These are phyloP conservation scores for Heliconius hermathena DNA, from an alignment of 1,140 invertebrate genomes.

Conservation along the genomic window DNA sequence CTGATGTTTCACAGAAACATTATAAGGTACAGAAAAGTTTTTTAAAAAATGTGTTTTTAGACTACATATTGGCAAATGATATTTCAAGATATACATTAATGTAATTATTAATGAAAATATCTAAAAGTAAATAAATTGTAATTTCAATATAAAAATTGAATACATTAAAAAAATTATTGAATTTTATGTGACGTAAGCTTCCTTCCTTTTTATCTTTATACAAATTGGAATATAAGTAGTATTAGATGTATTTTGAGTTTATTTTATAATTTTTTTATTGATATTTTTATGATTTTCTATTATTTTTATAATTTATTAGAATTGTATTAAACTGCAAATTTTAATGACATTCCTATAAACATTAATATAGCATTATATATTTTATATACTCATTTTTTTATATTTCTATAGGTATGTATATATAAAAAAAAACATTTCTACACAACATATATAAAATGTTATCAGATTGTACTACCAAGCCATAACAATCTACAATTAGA, in stretches of 20 bases:
- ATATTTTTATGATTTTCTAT: conserved; percentile 14
- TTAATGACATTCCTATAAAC: neutral
- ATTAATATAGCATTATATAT: neutral
- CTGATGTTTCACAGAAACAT: neutral
- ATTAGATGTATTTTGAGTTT: conserved; percentile 15
- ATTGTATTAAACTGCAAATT: neutral
- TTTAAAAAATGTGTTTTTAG: neutral
- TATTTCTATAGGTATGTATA: neutral
- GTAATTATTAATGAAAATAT: neutral
- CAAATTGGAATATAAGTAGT: conserved; percentile 4
- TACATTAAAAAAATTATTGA: neutral
- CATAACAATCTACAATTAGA: neutral
- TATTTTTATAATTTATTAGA: neutral
- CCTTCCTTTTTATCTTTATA: conserved; percentile 17
- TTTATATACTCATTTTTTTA: conserved; percentile 6
- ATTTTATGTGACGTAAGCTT: neutral
- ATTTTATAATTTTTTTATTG: conserved; percentile 15
- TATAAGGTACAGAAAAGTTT: neutral
- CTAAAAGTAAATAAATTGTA: neutral
- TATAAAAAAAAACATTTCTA: neutral
- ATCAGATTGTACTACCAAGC: neutral
- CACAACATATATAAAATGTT: neutral
- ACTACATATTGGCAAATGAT: neutral
- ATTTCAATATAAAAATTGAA: neutral
- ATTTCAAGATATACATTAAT: neutral